These are phyloP conservation scores for Zhengitettix transpicula DNA, from an alignment of 2,888 invertebrate species.

Conservation along the genomic window DNA sequence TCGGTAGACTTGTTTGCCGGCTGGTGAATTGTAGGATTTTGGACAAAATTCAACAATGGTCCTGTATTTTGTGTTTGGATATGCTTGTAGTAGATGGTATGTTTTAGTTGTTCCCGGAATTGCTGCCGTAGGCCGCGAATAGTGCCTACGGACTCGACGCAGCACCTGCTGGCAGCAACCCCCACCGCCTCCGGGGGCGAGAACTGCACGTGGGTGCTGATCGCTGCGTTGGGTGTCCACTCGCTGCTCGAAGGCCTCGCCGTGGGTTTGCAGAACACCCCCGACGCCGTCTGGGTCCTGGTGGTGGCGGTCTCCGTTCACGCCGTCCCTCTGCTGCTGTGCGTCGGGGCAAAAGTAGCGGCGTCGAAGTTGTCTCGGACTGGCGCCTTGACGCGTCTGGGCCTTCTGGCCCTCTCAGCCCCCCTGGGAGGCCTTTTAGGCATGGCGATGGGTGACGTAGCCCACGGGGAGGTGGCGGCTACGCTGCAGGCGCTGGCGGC, in stretches of 20 bases:
- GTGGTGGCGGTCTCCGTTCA: slow-evolving; percentile 34
- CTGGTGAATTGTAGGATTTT: too few species aligned
- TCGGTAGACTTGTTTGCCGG: too few species aligned
- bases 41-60: too few species aligned
- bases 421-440: background rate
- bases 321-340: slow-evolving; percentile 34
- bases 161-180: background rate
- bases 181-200: background rate
- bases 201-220: background rate
- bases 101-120: too few species aligned
- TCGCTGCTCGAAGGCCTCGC: slow-evolving; percentile 33
- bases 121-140: background rate
- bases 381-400: background rate
- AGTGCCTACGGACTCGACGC: background rate
- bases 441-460: background rate
- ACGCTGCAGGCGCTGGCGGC: background rate
- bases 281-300: slow-evolving; percentile 31
- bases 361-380: background rate
- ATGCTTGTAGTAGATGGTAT: too few species aligned
- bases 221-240: background rate
- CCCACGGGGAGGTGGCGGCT: background rate
- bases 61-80: too few species aligned
- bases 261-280: slow-evolving; percentile 30
- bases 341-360: slow-evolving; percentile 23
- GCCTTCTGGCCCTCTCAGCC: background rate